Evolutionary conservation across 2,888 invertebrate genomes (phyloP).

Genomic region (Lymantria monacha): DNA sequence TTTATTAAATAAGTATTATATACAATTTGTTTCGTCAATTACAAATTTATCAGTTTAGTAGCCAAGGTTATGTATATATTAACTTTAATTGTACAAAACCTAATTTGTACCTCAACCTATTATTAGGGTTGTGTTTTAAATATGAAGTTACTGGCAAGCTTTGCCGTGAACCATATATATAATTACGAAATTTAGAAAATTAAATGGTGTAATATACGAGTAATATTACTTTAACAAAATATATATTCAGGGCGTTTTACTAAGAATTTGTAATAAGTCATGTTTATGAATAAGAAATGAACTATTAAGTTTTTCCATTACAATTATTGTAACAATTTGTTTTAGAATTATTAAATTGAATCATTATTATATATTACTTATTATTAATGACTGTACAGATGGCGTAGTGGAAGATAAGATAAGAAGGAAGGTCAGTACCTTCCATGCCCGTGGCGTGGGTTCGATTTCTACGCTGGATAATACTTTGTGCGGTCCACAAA

Average conservation of each 20-base stretch:
- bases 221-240: not conserved
- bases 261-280: not conserved
- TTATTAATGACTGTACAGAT: no score
- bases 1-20: no score
- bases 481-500: no score
- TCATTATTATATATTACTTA: no score
- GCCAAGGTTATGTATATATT: not conserved
- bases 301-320: no score
- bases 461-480: no score
- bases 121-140: conserved; percentile 1
- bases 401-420: no score
- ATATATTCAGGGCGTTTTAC: not conserved
- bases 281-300: not conserved
- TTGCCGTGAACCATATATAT: not conserved
- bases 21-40: conserved; percentile 1
- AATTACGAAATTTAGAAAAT: not conserved
- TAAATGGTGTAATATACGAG: not conserved
- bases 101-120: not conserved
- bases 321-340: no score
- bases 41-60: conserved; percentile 1
- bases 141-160: not conserved
- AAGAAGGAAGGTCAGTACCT: no score
- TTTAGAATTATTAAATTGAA: no score
- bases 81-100: not conserved
- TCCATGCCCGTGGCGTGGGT: no score